phyloP scores from a whole-genome alignment of 2,888 invertebrate species.

The Zelleria hepariella region DNA sequence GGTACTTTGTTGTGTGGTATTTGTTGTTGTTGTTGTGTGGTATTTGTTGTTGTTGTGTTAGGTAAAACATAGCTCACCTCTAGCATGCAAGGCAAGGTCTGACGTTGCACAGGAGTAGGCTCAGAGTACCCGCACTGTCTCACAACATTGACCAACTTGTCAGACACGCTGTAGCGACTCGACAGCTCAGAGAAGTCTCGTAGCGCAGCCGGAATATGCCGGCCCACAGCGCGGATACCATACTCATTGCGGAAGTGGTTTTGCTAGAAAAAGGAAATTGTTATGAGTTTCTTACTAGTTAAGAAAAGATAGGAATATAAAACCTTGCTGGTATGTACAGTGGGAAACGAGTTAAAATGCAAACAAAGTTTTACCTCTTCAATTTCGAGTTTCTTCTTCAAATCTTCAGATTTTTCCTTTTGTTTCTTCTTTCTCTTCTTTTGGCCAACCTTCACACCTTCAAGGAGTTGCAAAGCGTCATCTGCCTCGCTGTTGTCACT shows the following conservation, averaged over 20 bases:
- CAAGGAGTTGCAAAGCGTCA: slow-evolving; percentile 44
- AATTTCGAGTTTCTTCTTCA: slow-evolving; percentile 57
- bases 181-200: slow-evolving; percentile 77
- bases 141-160: slow-evolving; percentile 78
- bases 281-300: neutral
- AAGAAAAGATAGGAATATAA: neutral
- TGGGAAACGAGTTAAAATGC: neutral
- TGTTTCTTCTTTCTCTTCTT: slow-evolving; percentile 55
- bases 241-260: slow-evolving; percentile 81
- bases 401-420: slow-evolving; percentile 55
- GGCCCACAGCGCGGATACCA: slow-evolving; percentile 84
- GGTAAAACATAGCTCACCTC: slow-evolving; percentile 58
- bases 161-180: slow-evolving; percentile 66
- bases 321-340: too few relatives aligned
- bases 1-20: too few relatives aligned
- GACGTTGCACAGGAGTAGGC: slow-evolving; percentile 94
- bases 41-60: neutral
- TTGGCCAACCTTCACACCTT: slow-evolving; percentile 52
- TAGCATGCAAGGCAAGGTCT: slow-evolving; percentile 91
- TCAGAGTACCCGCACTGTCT: slow-evolving; percentile 77
- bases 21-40: too few relatives aligned
- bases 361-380: slow-evolving; percentile 42
- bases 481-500: slow-evolving; percentile 23
- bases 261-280: slow-evolving; percentile 60
- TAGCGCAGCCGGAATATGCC: slow-evolving; percentile 84